phyloP scores from a whole-genome alignment of 2,113 vertebrate species.

The Nycticebus coucang region DNA sequence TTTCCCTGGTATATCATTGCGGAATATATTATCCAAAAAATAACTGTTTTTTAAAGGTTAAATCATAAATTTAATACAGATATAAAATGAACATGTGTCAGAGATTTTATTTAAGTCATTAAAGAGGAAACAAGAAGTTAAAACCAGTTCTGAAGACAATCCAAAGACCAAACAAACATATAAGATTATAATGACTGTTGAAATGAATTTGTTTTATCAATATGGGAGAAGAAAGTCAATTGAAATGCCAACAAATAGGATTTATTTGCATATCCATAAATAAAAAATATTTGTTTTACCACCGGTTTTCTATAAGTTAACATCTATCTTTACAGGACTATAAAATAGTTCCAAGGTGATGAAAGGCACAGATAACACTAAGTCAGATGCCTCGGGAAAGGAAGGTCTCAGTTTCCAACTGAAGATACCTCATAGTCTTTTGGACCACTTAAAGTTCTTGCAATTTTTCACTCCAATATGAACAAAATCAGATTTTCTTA shows the following conservation, averaged over 20 bases:
- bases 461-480: neutral
- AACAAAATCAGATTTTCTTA: conserved; percentile 37
- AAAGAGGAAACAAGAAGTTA: neutral
- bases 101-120: conserved; percentile 28
- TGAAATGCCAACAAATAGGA: neutral
- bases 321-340: neutral
- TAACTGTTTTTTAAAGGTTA: conserved; percentile 17
- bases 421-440: neutral
- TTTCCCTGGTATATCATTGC: neutral
- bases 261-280: conserved; percentile 33
- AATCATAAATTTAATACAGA: neutral
- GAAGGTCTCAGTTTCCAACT: neutral
- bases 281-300: conserved; percentile 30
- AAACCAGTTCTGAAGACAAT: neutral
- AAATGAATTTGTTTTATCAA: conserved; percentile 31
- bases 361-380: neutral
- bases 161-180: neutral
- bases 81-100: neutral
- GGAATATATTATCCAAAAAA: neutral
- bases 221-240: neutral
- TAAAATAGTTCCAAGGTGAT: conserved; percentile 25
- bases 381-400: neutral
- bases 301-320: neutral
- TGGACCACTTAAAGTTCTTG: conserved; percentile 33
- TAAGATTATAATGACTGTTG: neutral